Conservation (phyloP, 2,113 vertebrate species). For the Okapia johnstoni region DNA sequence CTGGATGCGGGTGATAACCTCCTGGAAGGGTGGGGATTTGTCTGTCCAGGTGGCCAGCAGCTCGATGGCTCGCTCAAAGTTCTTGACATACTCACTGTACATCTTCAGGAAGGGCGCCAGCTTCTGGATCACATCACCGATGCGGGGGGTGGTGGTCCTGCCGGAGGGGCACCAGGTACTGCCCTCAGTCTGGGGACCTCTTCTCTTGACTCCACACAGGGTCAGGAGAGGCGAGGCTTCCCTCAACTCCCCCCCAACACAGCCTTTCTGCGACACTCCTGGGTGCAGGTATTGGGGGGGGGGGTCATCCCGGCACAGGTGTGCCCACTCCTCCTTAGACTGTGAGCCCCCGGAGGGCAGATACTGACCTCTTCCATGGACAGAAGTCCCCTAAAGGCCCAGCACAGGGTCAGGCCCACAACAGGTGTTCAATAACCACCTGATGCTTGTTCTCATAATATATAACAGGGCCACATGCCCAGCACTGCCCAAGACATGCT, state of each 20-base stretch:
- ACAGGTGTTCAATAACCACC: background rate
- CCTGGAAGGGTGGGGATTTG: constrained; percentile 85
- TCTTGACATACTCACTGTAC: constrained; percentile 89
- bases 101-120: constrained; percentile 92
- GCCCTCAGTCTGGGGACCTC: background rate
- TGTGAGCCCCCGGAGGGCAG: background rate
- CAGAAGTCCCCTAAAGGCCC: background rate
- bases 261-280: background rate
- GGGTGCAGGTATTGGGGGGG: background rate
- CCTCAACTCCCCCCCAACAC: background rate
- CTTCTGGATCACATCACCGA: constrained; percentile 88
- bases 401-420: background rate
- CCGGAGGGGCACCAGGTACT: background rate
- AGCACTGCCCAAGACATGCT: background rate
- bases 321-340: background rate
- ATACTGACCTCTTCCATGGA: background rate
- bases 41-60: constrained; percentile 88
- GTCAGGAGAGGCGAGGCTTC: background rate
- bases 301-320: background rate
- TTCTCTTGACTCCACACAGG: background rate
- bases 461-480: background rate
- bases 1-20: constrained; percentile 86
- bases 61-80: constrained; percentile 86
- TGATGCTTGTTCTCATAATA: rapidly evolving
- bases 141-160: constrained; percentile 84